A percentile compares a stretch with the other conserved stretches of the same genome.
These are phyloP conservation scores for Ophioninae sp. DNA, from an alignment of 2,888 invertebrate genomes.

Conservation along the genomic window DNA sequence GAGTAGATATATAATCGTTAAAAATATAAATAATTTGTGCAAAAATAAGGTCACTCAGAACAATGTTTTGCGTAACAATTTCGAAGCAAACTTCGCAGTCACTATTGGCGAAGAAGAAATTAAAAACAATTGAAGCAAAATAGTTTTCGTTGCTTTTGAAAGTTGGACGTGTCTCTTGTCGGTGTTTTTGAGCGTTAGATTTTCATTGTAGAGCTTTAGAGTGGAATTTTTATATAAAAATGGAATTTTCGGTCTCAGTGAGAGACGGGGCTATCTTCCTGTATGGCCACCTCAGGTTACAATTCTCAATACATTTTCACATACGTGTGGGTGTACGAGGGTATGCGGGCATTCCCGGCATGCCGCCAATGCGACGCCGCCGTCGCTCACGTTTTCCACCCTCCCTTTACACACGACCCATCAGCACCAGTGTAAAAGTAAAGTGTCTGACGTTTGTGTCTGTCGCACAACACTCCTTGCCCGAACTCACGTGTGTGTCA, in stretches of 20 bases:
- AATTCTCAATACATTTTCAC: background rate
- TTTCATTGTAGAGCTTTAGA: too few relatives aligned
- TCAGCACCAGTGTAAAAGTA: conserved; percentile 4
- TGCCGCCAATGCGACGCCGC: background rate
- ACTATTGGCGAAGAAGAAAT: too few relatives aligned
- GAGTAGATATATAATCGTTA: too few relatives aligned
- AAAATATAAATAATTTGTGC: too few relatives aligned
- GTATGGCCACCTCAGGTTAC: background rate
- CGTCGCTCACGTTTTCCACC: conserved; percentile 13
- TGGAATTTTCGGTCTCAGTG: too few relatives aligned
- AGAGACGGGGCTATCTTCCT: background rate
- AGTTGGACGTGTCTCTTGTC: too few relatives aligned
- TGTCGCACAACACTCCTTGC: conserved; percentile 7
- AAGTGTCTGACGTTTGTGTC: conserved; percentile 34
- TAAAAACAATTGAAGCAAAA: too few relatives aligned
- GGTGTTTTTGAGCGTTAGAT: too few relatives aligned
- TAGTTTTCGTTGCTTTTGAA: too few relatives aligned
- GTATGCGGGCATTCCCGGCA: background rate
- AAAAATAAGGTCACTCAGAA: too few relatives aligned
- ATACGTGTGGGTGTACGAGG: background rate
- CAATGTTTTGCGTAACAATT: too few relatives aligned
- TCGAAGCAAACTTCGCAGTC: too few relatives aligned
- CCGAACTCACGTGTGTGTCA: conserved; percentile 5
- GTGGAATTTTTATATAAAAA: conserved; percentile 11
- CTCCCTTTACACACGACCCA: conserved; percentile 3